Evolutionary conservation across 2,888 invertebrate species (phyloP).

Genomic region (Diaperis boleti): DNA sequence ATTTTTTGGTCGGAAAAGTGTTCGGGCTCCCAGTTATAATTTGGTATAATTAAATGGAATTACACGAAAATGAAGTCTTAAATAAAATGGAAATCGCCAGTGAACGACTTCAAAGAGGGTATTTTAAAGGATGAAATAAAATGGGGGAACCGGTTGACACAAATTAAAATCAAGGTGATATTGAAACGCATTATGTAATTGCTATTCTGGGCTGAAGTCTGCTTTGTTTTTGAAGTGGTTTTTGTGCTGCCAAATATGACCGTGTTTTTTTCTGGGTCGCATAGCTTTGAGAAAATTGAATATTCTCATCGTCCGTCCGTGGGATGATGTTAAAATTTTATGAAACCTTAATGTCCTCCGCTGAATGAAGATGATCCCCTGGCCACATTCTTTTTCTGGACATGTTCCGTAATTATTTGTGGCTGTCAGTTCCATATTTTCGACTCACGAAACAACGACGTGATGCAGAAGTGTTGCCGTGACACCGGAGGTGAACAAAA

Average conservation of each 20-base stretch:
- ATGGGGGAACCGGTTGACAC: constrained; percentile 2
- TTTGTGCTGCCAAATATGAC: not conserved
- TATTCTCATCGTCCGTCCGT: not conserved
- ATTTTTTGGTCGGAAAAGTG: constrained; percentile 10
- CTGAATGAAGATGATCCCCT: constrained; percentile 10
- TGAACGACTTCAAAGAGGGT: constrained; percentile 9
- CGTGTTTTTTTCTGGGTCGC: not conserved
- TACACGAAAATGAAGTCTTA: constrained; percentile 20
- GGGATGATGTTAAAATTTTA: constrained; percentile 5
- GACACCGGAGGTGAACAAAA: constrained; percentile 17
- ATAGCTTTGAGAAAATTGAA: constrained; percentile 13
- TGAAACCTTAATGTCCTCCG: constrained; percentile 12
- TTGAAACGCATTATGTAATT: constrained; percentile 8
- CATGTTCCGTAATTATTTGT: constrained; percentile 29
- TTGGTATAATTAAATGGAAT: constrained; percentile 28
- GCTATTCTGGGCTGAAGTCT: not conserved
- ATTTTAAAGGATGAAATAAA: constrained; percentile 12
- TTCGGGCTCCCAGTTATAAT: constrained; percentile 16
- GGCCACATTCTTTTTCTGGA: constrained; percentile 11
- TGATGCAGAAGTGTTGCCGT: constrained; percentile 7
- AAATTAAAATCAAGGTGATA: constrained; percentile 11
- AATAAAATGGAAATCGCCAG: constrained; percentile 29
- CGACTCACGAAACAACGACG: constrained; percentile 26
- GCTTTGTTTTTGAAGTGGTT: constrained; percentile 2
- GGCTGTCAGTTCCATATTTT: constrained; percentile 24